Evolutionary conservation across 2,888 invertebrate species (phyloP).

Genomic region (Punctoribates punctum): DNA sequence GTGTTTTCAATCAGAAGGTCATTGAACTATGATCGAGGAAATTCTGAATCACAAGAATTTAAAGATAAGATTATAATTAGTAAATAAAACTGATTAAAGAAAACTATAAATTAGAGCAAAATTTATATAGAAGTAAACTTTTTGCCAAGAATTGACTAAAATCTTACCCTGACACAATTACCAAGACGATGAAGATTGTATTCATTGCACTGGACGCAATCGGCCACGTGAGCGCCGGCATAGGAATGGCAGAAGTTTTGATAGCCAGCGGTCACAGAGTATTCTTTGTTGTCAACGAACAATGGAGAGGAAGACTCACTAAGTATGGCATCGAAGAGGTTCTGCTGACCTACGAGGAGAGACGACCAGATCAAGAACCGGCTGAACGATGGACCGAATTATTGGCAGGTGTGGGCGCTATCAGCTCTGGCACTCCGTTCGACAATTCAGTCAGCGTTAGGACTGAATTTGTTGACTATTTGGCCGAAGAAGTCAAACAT

Average conservation of each 20-base stretch:
- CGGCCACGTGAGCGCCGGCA: conserved; percentile 40
- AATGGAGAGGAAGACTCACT: conserved; percentile 28
- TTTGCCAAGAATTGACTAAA: no score
- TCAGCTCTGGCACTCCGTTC: neutral
- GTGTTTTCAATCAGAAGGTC: no score
- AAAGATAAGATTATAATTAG: no score
- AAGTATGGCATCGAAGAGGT: conserved; percentile 23
- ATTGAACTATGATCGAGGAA: no score
- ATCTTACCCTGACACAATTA: no score
- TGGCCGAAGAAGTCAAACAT: neutral
- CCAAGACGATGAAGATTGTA: neutral
- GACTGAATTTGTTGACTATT: neutral
- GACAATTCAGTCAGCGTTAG: neutral
- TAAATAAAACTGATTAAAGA: no score
- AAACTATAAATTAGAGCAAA: no score
- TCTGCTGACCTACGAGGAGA: neutral
- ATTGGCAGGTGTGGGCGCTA: neutral
- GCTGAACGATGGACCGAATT: neutral
- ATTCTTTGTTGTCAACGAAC: conserved; percentile 17
- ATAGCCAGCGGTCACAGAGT: conserved; percentile 24
- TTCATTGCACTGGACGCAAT: neutral
- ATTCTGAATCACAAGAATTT: no score
- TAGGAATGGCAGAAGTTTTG: conserved; percentile 40
- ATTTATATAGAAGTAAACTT: no score
- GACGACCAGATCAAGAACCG: neutral